Evolutionary conservation across 2,113 vertebrate species (phyloP).

Genomic region (Gopherus evgoodei): DNA sequence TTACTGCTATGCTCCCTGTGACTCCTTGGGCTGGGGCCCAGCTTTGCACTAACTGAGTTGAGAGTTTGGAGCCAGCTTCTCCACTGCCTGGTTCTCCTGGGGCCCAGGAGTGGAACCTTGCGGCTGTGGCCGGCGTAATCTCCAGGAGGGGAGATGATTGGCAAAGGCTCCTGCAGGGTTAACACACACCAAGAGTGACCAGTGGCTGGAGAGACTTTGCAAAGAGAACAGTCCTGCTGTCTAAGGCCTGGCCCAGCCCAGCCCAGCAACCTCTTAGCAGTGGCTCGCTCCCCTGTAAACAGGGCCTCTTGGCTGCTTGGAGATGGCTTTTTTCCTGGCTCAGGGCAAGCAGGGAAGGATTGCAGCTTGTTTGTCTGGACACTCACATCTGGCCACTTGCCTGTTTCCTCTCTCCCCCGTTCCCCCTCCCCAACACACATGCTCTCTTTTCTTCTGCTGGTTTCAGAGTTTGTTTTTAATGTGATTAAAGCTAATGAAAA

Average conservation of each 20-base stretch:
- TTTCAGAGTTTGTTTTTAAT: neutral
- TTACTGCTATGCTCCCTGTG: neutral
- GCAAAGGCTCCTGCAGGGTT: neutral
- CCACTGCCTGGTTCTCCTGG: neutral
- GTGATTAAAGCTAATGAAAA: neutral
- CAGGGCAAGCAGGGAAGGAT: neutral
- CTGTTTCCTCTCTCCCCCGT: neutral
- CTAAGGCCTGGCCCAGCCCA: no score
- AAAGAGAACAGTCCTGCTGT: neutral
- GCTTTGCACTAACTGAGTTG: neutral
- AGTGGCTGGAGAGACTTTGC: neutral
- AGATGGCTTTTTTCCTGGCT: slow-evolving; percentile 61
- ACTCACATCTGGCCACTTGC: neutral
- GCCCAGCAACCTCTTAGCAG: neutral
- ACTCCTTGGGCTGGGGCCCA: neutral
- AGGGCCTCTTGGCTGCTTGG: slow-evolving; percentile 27
- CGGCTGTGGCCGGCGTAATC: neutral
- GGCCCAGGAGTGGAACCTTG: neutral
- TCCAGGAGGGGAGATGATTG: no score
- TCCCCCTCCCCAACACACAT: neutral
- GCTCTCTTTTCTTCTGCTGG: slow-evolving; percentile 11
- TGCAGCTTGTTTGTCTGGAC: slow-evolving; percentile 41
- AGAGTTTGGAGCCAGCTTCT: neutral
- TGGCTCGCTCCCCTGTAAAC: neutral
- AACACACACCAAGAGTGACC: neutral